These are phyloP conservation scores for Hecatera dysodea DNA, from an alignment of 2,888 invertebrate genomes.

Conservation along the genomic window DNA sequence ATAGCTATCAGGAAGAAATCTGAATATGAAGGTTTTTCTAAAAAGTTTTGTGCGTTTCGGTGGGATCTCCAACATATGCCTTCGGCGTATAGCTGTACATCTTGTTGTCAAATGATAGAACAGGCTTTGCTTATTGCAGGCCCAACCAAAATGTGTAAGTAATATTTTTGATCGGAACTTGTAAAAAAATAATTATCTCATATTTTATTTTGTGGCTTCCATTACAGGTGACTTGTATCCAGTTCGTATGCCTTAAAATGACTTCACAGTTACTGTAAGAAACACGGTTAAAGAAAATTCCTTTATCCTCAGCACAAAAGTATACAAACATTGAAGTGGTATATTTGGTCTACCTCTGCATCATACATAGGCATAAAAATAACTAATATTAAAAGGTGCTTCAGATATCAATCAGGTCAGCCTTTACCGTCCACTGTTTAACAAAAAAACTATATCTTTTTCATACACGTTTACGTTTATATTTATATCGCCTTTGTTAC, in stretches of 20 bases:
- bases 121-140: neutral
- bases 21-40: neutral
- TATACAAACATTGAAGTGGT: neutral
- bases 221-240: too few relatives aligned
- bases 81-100: too few relatives aligned
- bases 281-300: neutral
- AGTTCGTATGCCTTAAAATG: neutral
- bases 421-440: neutral
- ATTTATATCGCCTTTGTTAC: conserved; percentile 22
- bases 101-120: neutral
- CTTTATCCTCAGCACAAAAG: neutral
- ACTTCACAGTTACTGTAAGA: neutral
- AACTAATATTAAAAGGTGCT: neutral
- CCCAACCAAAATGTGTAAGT: neutral
- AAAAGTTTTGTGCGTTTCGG: neutral
- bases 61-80: neutral
- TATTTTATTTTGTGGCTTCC: neutral
- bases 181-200: neutral
- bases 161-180: neutral
- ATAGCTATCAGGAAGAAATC: too few relatives aligned
- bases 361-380: neutral
- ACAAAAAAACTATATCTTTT: conserved; percentile 9
- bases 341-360: too few relatives aligned
- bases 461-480: conserved; percentile 6
- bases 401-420: conserved; percentile 20